Evolutionary conservation across 2,888 invertebrate genomes (phyloP), one percentile per base, ranked within the genome.

Genomic region (Keiferia lycopersicella): DNA sequence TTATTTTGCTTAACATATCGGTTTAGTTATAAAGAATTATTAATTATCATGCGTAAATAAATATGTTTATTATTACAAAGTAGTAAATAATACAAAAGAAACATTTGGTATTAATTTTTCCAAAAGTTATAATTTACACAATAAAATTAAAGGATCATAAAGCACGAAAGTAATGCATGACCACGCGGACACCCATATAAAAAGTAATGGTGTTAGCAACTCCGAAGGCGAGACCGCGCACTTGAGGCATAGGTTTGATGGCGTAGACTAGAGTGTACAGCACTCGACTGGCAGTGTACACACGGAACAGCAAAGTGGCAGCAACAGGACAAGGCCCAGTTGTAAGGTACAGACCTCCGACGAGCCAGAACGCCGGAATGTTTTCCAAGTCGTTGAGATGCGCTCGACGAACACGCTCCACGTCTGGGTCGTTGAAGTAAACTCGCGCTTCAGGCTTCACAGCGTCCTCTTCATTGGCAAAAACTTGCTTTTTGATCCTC

Each of bases 331-430:
- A 77, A 0, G 95, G 95, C 6, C 84, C 84, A 0, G 94, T 94
- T 41, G 92, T 82, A 57, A 94, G 78, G 82, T 93, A 95, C 64
- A 93, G 77, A 7, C 93, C 87, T 0, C 93, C 93, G 34, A 93
- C 80, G 14, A 93, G 70, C 74, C 94, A 87, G 74, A 95, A 95
- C 16, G 92, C 88, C 0, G 94, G 91, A 64, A 95, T 95, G 79
- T 95, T 95, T 82, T 95, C 95, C 76, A 95, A 77, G 78, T 95
- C 95, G 74, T 95, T 95, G 69, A 93, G 87, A 75, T 95, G 95
- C 16, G 94, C 95, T 79, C 94, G 82, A 51, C 88, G 73, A 34
- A 83, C 81, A 65, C 88, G 72, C 70, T 90, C 90, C 48, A 89
- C 87, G 65, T 87, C 86, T 0, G 80, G 82, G 62, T 86, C 88